Base-by-base conservation (phyloP, 1,140 invertebrate genomes). In the Paramacrobiotus metropolitanus region DNA sequence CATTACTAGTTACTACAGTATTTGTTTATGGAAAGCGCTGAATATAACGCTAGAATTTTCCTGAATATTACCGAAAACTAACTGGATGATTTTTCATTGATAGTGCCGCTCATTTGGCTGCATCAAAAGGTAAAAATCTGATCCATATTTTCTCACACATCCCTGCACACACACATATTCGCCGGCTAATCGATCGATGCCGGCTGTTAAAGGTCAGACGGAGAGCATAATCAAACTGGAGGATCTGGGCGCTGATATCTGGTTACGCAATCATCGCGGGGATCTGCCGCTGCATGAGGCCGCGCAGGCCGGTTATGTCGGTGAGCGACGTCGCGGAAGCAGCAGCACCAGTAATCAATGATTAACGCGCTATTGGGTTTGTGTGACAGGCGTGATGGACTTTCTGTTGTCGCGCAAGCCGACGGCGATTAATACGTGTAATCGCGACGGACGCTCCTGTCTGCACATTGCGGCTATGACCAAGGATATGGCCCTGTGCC, bases 281-380 rank as follows among this genome's bases (percentile, higher is more conserved):
- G 88, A 94, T 75, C 75, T 87, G 59, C 88, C 90, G 0, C 72
- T 95, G 20, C 94, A 97, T 71, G 93, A 98, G 72, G 92, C 93
- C 0, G 86, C 93, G 0, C 81, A 84, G 31, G 91, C 87, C 0
- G 89, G 91, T 2, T 78, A 89, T 63, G 81, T 86, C 64, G 90
- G 76, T 77, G 65, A 64, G 67, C 62, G 55, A 20, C 44, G 4
- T 30, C 21, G 55, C 55, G 21, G 18, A 20, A 30, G 30, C n/a
- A n/a, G n/a, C n/a, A n/a, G n/a, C n/a, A n/a, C n/a, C n/a, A n/a
- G n/a, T n/a, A n/a, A n/a, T n/a, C 9, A 21, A 59, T 15, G 9
- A 45, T 59, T 29, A 29, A 20, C 21, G 55, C 21, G 28, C 20
- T 9, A 15, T 9, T 29, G 40, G 9, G 40, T 45, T 9, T 59